Evolutionary conservation across 2,113 vertebrate genomes (phyloP), one percentile per base, ranked within the genome.

Genomic region (Mirounga angustirostris): DNA sequence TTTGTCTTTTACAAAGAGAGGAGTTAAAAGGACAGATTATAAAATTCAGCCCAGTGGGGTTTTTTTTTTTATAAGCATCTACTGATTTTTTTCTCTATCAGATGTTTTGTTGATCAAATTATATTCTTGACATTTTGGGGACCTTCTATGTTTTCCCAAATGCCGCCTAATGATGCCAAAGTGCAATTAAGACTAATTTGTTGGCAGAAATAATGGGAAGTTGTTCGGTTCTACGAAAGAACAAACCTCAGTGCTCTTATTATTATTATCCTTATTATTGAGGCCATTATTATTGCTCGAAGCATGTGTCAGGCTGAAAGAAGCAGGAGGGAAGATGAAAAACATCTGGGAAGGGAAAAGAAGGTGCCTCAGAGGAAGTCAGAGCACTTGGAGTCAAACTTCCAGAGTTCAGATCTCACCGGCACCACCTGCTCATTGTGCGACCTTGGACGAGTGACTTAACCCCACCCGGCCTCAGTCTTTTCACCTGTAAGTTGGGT

Each of bases 161-260:
- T 80, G 96, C 91, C 2, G 1, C 73, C 82, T 97, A 95, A 97
- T 95, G 93, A 94, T 94, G 82, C 92, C 95, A 97, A 78, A 80
- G 82, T 95, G 94, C 78, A 92, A 97, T 97, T 98, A 98, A 96
- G 92, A 95, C 90, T 96, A 86, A 97, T 98, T 98, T 97, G 91
- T 88, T 98, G 97, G 97, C 85, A 97, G 78, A 93, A 97, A 98
- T 96, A 98, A 97, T 91, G 63, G 82, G 67, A 91, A 97, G 89
- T 88, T 82, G 59, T 91, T 97, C 76, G 21, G 26, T 65, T 95
- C 82, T 89, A 89, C 50, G 94, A 67, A 89, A 78, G 95, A 97
- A 96, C 82, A 93, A 88, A 78, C 84, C 85, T 82, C 5, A 2
- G 84, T 4, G 28, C 58, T 87, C 84, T 87, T 87, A 50, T 96